Evolutionary conservation across 1,140 invertebrate species (phyloP).

Genomic region (Bombus waltoni): DNA sequence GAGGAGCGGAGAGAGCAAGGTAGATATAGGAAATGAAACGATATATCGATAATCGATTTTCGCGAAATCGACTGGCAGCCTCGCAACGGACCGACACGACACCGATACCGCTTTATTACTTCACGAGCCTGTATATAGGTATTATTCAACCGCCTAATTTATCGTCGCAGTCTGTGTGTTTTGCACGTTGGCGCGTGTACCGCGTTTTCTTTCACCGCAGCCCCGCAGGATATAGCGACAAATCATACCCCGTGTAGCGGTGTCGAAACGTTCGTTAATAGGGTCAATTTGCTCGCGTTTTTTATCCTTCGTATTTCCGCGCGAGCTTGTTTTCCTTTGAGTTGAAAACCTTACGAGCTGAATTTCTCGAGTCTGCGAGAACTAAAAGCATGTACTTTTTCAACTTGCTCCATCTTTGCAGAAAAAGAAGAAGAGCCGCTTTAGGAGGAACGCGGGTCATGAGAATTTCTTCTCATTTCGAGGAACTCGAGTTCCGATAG

Average conservation of each 20-base stretch:
- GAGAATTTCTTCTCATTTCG: background rate
- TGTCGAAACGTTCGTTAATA: constrained; percentile 12
- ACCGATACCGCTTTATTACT: constrained; percentile 64
- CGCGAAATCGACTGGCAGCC: constrained; percentile 49
- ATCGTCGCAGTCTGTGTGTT: constrained; percentile 28
- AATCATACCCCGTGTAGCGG: constrained; percentile 16
- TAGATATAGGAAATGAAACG: constrained; percentile 30
- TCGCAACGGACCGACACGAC: constrained; percentile 33
- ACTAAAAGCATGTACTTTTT: background rate
- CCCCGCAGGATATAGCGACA: background rate
- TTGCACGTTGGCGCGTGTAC: background rate
- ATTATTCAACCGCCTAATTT: constrained; percentile 64
- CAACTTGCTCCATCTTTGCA: background rate
- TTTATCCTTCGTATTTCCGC: background rate
- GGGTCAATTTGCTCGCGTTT: background rate
- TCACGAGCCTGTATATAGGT: constrained; percentile 58
- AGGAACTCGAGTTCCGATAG: background rate
- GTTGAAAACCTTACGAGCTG: background rate
- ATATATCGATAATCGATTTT: constrained; percentile 70
- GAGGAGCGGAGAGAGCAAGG: constrained; percentile 1
- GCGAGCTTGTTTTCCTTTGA: background rate
- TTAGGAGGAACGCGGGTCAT: background rate
- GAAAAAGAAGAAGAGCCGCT: background rate
- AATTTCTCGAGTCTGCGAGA: background rate
- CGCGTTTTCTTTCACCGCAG: background rate